Conservation (phyloP, 2,113 vertebrate species). For the Chrysochloris asiatica region DNA sequence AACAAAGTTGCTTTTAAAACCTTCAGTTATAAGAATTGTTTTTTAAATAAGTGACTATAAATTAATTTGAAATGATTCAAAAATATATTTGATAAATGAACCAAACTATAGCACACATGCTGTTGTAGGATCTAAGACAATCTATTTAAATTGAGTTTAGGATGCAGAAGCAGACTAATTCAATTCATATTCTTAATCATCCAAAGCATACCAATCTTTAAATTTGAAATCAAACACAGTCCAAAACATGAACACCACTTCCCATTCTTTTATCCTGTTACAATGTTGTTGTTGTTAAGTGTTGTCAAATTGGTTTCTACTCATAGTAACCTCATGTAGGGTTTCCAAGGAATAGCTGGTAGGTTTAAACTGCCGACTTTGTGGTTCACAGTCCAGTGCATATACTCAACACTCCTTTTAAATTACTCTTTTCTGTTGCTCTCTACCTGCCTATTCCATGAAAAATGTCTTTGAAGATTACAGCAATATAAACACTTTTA, state of each 20-base stretch:
- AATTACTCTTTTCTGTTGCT: neutral
- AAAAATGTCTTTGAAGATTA: conserved; percentile 32
- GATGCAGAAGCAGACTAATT: neutral
- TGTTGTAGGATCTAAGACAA: conserved; percentile 23
- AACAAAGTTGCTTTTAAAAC: neutral
- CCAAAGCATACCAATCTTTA: neutral
- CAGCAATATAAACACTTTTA: neutral
- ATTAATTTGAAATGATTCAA: conserved; percentile 45
- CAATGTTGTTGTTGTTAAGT: too few species aligned
- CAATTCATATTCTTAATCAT: neutral
- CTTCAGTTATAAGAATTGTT: neutral
- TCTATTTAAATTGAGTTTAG: conserved; percentile 7
- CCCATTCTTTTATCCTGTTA: neutral
- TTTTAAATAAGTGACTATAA: neutral
- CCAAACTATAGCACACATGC: neutral
- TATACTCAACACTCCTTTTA: neutral
- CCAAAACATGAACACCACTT: neutral
- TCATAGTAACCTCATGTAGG: too few species aligned
- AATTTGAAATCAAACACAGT: neutral
- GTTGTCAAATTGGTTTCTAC: too few species aligned
- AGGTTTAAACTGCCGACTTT: too few species aligned
- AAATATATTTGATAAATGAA: conserved; percentile 38
- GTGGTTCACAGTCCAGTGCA: too few species aligned
- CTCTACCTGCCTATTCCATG: neutral
- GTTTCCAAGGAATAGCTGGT: too few species aligned